phyloP scores from a whole-genome alignment of 2,888 invertebrate species.

The Deroplatys truncata region DNA sequence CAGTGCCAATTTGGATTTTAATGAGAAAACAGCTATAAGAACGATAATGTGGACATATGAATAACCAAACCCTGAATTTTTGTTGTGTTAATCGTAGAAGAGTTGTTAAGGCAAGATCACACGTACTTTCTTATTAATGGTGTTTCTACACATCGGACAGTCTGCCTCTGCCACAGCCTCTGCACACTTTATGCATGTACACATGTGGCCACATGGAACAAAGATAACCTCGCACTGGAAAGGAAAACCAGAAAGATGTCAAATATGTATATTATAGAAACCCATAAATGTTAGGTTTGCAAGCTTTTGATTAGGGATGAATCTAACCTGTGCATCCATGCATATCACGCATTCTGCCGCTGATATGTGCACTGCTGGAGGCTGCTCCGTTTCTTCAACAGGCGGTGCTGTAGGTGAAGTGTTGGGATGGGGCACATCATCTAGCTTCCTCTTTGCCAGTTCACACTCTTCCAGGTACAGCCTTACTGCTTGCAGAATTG shows the following conservation, averaged over 20 bases:
- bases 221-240: constrained; percentile 72
- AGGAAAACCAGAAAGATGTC: constrained; percentile 37
- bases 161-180: constrained; percentile 49
- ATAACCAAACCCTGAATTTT: not conserved
- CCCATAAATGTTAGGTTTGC: not conserved
- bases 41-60: not conserved
- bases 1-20: not conserved
- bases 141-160: constrained; percentile 77
- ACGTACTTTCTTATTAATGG: constrained; percentile 65
- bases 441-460: not conserved
- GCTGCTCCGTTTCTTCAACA: not conserved
- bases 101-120: constrained; percentile 52
- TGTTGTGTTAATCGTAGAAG: not conserved
- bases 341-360: constrained; percentile 78
- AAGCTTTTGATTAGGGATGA: not conserved
- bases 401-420: constrained; percentile 26
- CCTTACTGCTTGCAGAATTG: constrained; percentile 60
- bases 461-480: constrained; percentile 35
- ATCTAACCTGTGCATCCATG: constrained; percentile 54
- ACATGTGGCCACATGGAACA: constrained; percentile 84
- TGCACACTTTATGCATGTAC: constrained; percentile 71
- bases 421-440: not conserved
- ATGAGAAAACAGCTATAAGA: not conserved
- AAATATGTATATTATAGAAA: constrained; percentile 22
- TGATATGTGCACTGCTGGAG: constrained; percentile 32